These are phyloP conservation scores for Drosophila tsacasi DNA, from an alignment of 1,140 invertebrate genomes.

Conservation along the genomic window DNA sequence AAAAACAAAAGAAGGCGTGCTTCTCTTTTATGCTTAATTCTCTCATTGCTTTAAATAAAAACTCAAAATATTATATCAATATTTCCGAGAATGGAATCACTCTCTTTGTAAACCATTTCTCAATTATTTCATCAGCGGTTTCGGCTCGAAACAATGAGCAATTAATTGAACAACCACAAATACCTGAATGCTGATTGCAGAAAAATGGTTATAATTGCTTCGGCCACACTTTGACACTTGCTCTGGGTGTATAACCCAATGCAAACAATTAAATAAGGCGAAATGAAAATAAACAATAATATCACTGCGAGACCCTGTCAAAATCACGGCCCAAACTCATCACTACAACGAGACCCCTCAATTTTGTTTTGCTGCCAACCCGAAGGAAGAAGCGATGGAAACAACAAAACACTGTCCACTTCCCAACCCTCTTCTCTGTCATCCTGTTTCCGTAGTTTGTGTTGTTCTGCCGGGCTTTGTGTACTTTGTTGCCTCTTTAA, in stretches of 20 bases:
- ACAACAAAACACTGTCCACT: constrained; percentile 20
- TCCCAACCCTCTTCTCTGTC: constrained; percentile 11
- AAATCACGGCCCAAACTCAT: constrained; percentile 18
- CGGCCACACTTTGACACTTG: constrained; percentile 35
- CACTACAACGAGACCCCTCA: constrained; percentile 8
- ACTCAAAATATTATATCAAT: background rate
- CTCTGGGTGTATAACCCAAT: background rate
- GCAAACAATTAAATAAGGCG: constrained; percentile 17
- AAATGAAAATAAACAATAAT: constrained; percentile 25
- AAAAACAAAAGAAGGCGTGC: background rate
- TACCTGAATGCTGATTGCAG: background rate
- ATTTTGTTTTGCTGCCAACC: constrained; percentile 3
- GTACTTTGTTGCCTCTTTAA: constrained; percentile 41
- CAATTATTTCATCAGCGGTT: constrained; percentile 45
- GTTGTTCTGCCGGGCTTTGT: constrained; percentile 38
- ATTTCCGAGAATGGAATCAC: background rate
- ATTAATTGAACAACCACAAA: constrained; percentile 42
- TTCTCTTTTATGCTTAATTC: constrained; percentile 3
- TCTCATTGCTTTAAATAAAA: background rate
- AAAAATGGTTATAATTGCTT: constrained; percentile 27
- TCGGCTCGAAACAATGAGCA: constrained; percentile 3
- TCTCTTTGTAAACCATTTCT: background rate
- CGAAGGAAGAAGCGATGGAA: constrained; percentile 13
- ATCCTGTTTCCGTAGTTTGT: constrained; percentile 33
- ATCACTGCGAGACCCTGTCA: background rate